These are phyloP conservation scores for Chelmon rostratus DNA, from an alignment of 2,797 vertebrate species.

Conservation along the genomic window DNA sequence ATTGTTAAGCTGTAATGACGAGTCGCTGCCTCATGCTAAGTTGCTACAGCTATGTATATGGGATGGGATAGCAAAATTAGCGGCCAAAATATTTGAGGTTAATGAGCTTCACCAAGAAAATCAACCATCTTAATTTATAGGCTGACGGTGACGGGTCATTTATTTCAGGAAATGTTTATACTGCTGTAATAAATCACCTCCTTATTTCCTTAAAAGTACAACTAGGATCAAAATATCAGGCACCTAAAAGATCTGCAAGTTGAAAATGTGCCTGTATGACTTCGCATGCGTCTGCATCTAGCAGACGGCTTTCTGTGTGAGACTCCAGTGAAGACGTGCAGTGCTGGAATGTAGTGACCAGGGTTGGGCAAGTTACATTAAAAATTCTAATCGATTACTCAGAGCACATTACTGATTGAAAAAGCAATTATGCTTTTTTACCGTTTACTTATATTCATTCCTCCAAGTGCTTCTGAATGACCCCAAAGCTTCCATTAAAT, in stretches of 20 bases:
- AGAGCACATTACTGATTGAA: no score
- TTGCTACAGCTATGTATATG: constrained; percentile 16
- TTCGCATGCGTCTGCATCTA: no score
- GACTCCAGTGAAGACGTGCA: background rate
- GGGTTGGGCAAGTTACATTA: background rate
- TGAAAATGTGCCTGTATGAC: background rate
- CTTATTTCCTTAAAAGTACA: constrained; percentile 4
- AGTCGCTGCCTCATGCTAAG: background rate
- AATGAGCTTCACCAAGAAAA: constrained; percentile 14
- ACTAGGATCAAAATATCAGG: background rate
- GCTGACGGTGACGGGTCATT: constrained; percentile 34
- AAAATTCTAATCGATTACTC: no score
- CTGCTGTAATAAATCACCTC: constrained; percentile 35
- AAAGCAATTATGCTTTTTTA: no score
- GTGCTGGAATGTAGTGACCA: background rate
- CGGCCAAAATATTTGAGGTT: constrained; percentile 52
- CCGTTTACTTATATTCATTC: no score
- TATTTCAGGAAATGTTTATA: constrained; percentile 26
- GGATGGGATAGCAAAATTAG: constrained; percentile 14
- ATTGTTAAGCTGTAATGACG: constrained; percentile 22
- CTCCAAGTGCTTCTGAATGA: no score
- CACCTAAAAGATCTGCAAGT: background rate
- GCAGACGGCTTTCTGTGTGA: background rate
- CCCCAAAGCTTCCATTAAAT: background rate
- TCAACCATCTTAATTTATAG: constrained; percentile 17